Base-by-base conservation (phyloP, 1,140 invertebrate species). In the Conus ventricosus region DNA sequence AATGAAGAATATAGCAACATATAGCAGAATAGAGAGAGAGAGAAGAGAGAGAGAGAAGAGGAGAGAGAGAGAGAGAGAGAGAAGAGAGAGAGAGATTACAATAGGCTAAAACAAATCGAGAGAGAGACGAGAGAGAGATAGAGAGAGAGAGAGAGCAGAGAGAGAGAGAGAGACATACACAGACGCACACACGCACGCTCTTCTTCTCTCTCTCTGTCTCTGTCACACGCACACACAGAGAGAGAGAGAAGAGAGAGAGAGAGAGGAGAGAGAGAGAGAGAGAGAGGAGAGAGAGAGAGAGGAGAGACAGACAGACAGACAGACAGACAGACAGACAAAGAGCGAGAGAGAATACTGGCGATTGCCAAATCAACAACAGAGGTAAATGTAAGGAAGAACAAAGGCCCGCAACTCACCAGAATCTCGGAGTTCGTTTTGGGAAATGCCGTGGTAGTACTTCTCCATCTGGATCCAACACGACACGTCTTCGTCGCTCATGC, bases 401-500 rank as follows among this genome's bases (percentile, higher is more conserved):
- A 39, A 39, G 39, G 39, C 39, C 39, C 39, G 3, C 3, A 39
- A 39, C 39, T 39, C 39, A 39, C 39, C 39, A 3, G 39, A 39
- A 39, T 39, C 39, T 39, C 39, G 39, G 57, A 11, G 57, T 15
- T 60, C 57, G 15, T 15, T 60, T 8, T 60, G 15, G 57, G 57
- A 60, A 8, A 60, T 8, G 8, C 60, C 83, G 53, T 83, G 57
- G 55, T 78, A 57, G 25, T 88, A 57, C 13, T 80, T 80, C 75
- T 85, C 57, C 78, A 57, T 84, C 55, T 78, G 82, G n/a, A 57
- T 25, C 39, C 53, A 87, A 67, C 85, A 87, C 13, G 85, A 87
- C 63, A 87, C 85, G 51, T 87, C 85, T 17, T 87, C 85, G n/a
- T 87, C 75, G 54, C 20, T 54, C 76, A 76, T 89, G 23, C 84